Percentiles rank a stretch among this genome's conserved stretches.
Evolutionary conservation across 2,797 vertebrate genomes (phyloP).

Genomic region (Tolypeutes matacus): DNA sequence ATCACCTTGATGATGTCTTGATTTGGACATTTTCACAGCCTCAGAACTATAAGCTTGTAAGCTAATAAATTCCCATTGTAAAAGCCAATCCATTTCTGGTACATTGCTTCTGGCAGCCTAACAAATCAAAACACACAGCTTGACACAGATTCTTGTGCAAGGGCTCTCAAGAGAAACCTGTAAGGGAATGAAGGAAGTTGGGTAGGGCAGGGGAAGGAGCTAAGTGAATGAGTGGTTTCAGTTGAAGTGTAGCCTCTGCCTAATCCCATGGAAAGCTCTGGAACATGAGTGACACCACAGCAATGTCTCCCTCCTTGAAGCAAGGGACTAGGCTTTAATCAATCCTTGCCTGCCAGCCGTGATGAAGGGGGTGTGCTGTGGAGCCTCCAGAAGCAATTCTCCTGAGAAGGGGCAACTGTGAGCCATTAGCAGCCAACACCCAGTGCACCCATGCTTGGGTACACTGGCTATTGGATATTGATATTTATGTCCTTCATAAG

Average conservation of each 20-base stretch:
- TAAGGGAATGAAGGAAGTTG: background rate
- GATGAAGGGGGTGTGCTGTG: background rate
- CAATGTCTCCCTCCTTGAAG: background rate
- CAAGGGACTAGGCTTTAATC: background rate
- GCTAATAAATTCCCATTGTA: too few relatives aligned
- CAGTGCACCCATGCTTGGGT: too few relatives aligned
- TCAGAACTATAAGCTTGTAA: too few relatives aligned
- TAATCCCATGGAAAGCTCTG: background rate
- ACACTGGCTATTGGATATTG: too few relatives aligned
- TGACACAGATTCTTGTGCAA: background rate
- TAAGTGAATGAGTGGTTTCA: background rate
- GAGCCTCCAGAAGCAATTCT: too few relatives aligned
- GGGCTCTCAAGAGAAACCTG: background rate
- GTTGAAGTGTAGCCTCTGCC: background rate
- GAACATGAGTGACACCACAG: background rate
- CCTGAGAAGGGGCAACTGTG: background rate
- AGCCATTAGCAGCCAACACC: background rate
- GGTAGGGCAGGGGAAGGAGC: background rate
- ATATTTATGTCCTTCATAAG: too few relatives aligned
- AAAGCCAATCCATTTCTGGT: too few relatives aligned
- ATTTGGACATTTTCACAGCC: too few relatives aligned
- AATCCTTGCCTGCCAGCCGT: background rate
- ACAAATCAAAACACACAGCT: background rate
- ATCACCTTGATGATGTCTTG: too few relatives aligned
- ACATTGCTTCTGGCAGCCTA: too few relatives aligned